These are phyloP conservation scores for Parnassius smintheus DNA, from an alignment of 2,888 invertebrate species.

Conservation along the genomic window DNA sequence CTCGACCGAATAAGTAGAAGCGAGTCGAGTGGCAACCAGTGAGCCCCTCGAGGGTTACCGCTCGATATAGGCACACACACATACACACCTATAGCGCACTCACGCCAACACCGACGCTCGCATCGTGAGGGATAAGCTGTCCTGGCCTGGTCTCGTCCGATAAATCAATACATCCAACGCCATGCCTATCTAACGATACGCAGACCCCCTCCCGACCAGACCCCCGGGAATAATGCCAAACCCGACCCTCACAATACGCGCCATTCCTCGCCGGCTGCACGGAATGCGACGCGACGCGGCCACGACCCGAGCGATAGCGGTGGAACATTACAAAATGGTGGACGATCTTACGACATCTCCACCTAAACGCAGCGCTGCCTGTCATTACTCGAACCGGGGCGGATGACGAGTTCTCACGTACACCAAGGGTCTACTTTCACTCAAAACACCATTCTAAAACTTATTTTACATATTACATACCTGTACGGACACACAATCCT, in stretches of 20 bases:
- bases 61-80: slow-evolving; percentile 76
- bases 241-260: slow-evolving; percentile 71
- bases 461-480: slow-evolving; percentile 76
- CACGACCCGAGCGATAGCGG: slow-evolving; percentile 76
- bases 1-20: slow-evolving; percentile 79
- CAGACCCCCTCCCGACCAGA: slow-evolving; percentile 70
- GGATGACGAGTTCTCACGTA: slow-evolving; percentile 79
- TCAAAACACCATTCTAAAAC: slow-evolving; percentile 61
- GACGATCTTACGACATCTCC: slow-evolving; percentile 83
- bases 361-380: slow-evolving; percentile 74
- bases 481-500: slow-evolving; percentile 84
- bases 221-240: slow-evolving; percentile 74
- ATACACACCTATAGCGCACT: slow-evolving; percentile 56
- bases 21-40: slow-evolving; percentile 77
- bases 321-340: slow-evolving; percentile 81
- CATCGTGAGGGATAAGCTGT: slow-evolving; percentile 71
- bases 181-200: slow-evolving; percentile 59
- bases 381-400: slow-evolving; percentile 76
- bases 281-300: slow-evolving; percentile 77
- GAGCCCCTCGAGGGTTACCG: slow-evolving; percentile 78
- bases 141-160: slow-evolving; percentile 74
- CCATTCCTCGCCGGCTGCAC: slow-evolving; percentile 74
- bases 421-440: slow-evolving; percentile 78
- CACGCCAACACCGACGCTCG: slow-evolving; percentile 76
- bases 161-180: slow-evolving; percentile 77